These are phyloP conservation scores for Bellardia bayeri DNA, from an alignment of 2,888 invertebrate genomes.

Conservation along the genomic window DNA sequence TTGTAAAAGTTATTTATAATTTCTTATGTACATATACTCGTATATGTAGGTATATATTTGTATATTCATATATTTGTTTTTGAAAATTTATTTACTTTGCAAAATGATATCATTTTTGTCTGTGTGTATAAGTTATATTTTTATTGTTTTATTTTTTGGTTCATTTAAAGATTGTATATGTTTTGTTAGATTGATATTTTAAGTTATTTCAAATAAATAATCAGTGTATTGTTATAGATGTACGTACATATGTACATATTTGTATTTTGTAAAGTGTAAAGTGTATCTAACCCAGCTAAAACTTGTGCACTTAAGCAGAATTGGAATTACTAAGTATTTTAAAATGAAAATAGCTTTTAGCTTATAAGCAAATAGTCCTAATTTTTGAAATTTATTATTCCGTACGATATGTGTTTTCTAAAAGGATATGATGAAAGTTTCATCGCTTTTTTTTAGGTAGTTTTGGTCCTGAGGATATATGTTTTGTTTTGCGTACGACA, in stretches of 20 bases:
- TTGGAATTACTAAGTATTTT: background rate
- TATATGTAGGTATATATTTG: background rate
- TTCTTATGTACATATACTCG: conserved; percentile 1
- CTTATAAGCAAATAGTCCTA: conserved; percentile 35
- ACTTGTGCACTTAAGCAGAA: conserved; percentile 40
- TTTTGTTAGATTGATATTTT: conserved; percentile 59
- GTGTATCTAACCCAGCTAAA: background rate
- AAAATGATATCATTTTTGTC: conserved; percentile 64
- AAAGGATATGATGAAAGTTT: conserved; percentile 70
- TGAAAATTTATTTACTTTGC: conserved; percentile 21
- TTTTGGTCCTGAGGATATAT: conserved; percentile 68
- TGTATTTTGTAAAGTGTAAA: no score
- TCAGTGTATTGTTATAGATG: background rate
- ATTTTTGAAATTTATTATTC: conserved; percentile 35
- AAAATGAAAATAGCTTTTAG: conserved; percentile 35
- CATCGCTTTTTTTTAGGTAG: conserved; percentile 57
- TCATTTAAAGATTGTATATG: conserved; percentile 65
- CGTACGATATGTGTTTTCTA: conserved; percentile 70
- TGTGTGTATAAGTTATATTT: conserved; percentile 11
- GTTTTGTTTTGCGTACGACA: conserved; percentile 39
- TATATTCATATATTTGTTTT: conserved; percentile 2
- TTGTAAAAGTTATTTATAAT: background rate
- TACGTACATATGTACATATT: no score
- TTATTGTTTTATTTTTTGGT: conserved; percentile 34
- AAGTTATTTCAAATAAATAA: conserved; percentile 30